Conservation (phyloP, 1,140 invertebrate species). For the Rhyzopertha dominica region DNA sequence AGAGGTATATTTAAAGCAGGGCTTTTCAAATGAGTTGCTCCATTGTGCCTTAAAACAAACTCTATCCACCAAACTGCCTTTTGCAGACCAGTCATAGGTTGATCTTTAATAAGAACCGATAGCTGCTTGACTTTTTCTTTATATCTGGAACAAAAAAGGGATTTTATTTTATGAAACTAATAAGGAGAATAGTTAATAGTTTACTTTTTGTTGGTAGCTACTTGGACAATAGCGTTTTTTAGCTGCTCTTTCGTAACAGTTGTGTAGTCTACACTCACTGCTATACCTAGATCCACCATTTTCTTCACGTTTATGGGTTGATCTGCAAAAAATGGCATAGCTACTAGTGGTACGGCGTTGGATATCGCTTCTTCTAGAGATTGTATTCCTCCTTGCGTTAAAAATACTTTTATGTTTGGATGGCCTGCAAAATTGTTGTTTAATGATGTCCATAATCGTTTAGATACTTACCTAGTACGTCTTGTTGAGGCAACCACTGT, state of each 20-base stretch:
- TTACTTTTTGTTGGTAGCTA: slow-evolving; percentile 4
- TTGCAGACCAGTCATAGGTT: slow-evolving; percentile 32
- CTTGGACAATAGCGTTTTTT: slow-evolving; percentile 22
- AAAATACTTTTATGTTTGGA: slow-evolving; percentile 61
- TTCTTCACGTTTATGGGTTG: slow-evolving; percentile 50
- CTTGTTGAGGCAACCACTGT: slow-evolving; percentile 25
- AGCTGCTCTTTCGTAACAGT: slow-evolving; percentile 16
- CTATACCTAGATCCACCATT: slow-evolving; percentile 25
- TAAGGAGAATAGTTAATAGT: neutral
- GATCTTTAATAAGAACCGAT: slow-evolving; percentile 16
- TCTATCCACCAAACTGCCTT: slow-evolving; percentile 47
- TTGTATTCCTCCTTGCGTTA: slow-evolving; percentile 66
- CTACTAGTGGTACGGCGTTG: slow-evolving; percentile 63
- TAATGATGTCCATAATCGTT: too few species aligned
- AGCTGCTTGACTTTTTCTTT: slow-evolving; percentile 7
- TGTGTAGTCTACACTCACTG: slow-evolving; percentile 3
- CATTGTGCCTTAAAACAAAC: slow-evolving; percentile 42
- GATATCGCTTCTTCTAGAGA: slow-evolving; percentile 66
- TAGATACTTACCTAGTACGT: too few species aligned
- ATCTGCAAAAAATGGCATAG: slow-evolving; percentile 62
- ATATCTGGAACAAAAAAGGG: too few species aligned
- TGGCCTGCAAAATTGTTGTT: slow-evolving; percentile 48
- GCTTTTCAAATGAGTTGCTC: slow-evolving; percentile 31
- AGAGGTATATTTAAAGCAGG: slow-evolving; percentile 33
- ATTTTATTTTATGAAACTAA: slow-evolving; percentile 11